Evolutionary conservation across 2,888 invertebrate species (phyloP).

Genomic region (Omphaloscelis lunosa): DNA sequence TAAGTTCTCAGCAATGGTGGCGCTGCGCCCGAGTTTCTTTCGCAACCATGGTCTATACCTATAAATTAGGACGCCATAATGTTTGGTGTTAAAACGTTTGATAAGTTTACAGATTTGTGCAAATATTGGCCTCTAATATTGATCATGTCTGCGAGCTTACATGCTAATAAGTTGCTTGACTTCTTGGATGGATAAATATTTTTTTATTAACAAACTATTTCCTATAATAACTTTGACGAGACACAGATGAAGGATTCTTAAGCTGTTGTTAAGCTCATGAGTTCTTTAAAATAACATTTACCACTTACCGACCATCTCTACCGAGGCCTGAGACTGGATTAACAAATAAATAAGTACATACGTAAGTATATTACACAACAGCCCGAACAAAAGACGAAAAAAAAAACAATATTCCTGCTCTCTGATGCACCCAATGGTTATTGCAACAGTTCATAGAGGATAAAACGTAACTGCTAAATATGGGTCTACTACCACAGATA

Average conservation of each 20-base stretch:
- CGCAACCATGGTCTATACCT: constrained; percentile 71
- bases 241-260: constrained; percentile 47
- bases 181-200: constrained; percentile 74
- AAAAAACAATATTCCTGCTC: neutral
- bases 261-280: constrained; percentile 14
- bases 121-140: constrained; percentile 85
- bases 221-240: constrained; percentile 60
- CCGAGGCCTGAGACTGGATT: neutral
- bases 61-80: constrained; percentile 79
- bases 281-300: constrained; percentile 27
- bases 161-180: constrained; percentile 79
- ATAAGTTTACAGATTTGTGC: constrained; percentile 85
- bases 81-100: constrained; percentile 87
- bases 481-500: neutral
- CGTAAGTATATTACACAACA: neutral
- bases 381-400: neutral
- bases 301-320: neutral
- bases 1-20: constrained; percentile 43
- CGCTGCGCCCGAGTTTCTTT: constrained; percentile 48
- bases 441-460: neutral
- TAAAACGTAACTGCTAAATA: neutral
- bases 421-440: neutral
- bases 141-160: constrained; percentile 82
- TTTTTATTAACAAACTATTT: constrained; percentile 70
- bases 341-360: neutral